Base-by-base conservation (phyloP, 2,113 vertebrate species). In the Pachyramphus minor region DNA sequence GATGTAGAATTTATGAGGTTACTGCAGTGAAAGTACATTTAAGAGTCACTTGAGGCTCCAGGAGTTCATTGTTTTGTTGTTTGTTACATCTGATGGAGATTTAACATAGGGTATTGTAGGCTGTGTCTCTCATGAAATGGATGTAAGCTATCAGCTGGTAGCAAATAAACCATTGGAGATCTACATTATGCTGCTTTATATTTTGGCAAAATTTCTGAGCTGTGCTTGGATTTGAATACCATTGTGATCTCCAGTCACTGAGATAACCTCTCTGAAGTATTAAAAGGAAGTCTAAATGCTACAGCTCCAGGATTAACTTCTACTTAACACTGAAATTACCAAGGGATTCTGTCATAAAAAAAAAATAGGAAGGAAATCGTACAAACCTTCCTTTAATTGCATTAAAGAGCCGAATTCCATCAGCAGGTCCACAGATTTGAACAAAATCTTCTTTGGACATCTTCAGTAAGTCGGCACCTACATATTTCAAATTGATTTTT, bases 351-450 rank as follows among this genome's bases (percentile, higher is more conserved):
- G 35, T 62, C n/a, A 9, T 45, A 86, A 80, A 76, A 60, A 30
- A 41, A 68, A 66, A 22, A 25, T 17, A 66, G 73, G 62, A 93
- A 93, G 71, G 90, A 75, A 89, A 56, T 16, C 27, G 66, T 82
- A 98, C 98, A 77, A 84, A 99, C 99, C 99, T 98, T 98, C 99
- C 99, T 97, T 99, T 99, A 97, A 99, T 98, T 47, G 98, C 98
- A 68, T 99, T 99, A 85, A 99, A 99, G 89, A 99, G 99, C 42
- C 99, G 98, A 96, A 99, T 99, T 47, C 99, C 99, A 53, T 99
- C 99, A 47, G 99, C 99, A 39, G 99, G 99, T 23, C 99, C 99
- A 92, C 99, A 99, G 93, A 99, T 98, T 98, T 99, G 99, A 93
- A 99, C 98, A 97, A 99, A 97, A 77, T 99, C 99, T 27, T 99